Evolutionary conservation across 1,140 invertebrate genomes (phyloP), one percentile per base, ranked within the genome.

Genomic region (Psix sp.): DNA sequence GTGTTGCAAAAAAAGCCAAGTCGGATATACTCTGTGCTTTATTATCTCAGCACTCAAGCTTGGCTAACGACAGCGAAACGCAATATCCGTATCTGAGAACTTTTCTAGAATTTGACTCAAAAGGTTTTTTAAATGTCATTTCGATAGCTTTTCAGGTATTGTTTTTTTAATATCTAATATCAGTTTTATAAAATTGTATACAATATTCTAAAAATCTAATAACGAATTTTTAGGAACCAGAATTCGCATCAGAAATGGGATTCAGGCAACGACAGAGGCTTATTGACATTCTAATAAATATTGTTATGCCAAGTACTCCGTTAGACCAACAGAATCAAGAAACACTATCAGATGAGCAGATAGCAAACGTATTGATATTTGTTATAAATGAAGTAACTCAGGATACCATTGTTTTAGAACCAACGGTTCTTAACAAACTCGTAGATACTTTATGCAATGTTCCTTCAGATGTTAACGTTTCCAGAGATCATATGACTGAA

Each of bases 51-150:
- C 94, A 95, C 84, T 92, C 92, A 1, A 91, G 90, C 66, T 89
- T 91, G 62, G 90, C 90, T 10, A 87, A 85, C 31, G 90, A 91
- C 13, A 87, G 89, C 65, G 94, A 96, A 84, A 86, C 89, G 11
- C 89, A 90, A 9, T 95, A 95, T 88, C 94, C 94, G 0, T 94
- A 95, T 84, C 82, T 96, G 16, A 85, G 94, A 68, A 92, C 94
- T 5, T 86, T 98, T 15, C 87, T 98, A 38, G 90, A 92, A 74
- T 97, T 96, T 82, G 95, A 98, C 80, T 94, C 94, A 0, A 89
- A 93, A 45, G 96, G 97, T 79, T 97, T 97, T 78, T 87, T 98
- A 1, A 97, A 98, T 84, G 96, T 96, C 2, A 89, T 97, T 16
- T 91, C 94, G 10, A 89, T 97, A 80, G 94, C 95, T 31, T 96